Evolutionary conservation across 2,113 vertebrate species (phyloP), one percentile per base, ranked within the genome.

Genomic region (Siphamia tubifer): DNA sequence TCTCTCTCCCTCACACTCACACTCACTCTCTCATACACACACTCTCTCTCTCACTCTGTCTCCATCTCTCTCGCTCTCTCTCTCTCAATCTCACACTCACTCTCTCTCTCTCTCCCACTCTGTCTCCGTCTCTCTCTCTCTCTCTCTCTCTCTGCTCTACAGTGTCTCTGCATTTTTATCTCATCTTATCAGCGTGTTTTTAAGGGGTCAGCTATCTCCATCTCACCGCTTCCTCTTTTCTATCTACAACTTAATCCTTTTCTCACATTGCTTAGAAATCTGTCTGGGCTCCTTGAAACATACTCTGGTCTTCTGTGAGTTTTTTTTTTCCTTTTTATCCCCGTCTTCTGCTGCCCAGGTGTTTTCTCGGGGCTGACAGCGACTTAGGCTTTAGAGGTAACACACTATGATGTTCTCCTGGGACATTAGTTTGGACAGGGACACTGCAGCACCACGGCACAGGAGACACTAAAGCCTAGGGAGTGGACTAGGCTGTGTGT

Each of bases 141-240:
- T 58, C 65, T 27, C 32, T 13, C 62, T 77, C 64, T 38, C 56
- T 55, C 54, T 55, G 49, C 71, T 42, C 45, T 19, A 68, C 47
- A 45, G 57, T 58, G 51, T 69, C 32, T 36, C 55, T 67, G 53
- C 17, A 53, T n/a, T 73, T 67, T 72, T 24, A 80, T 77, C 71
- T 77, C 27, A 72, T 79, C 67, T 83, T 51, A 76, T 80, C 72
- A 47, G 25, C 30, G 12, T 58, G 74, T 71, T 82, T 72, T 78
- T 43, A 66, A 57, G 28, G 49, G 58, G 66, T 78, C 79, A 62
- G 69, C 58, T 60, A 58, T 74, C 57, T 61, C 52, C 13, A 61
- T 61, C 42, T 74, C 35, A 12, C 27, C 15, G 44, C 34, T 42
- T 60, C 21, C 35, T 36, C 28, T 43, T n/a, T 39, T 44, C 34